A percentile compares a stretch with the other conserved stretches of the same genome.
phyloP scores from a whole-genome alignment of 2,797 vertebrate species.

The Moxostoma hubbsi region DNA sequence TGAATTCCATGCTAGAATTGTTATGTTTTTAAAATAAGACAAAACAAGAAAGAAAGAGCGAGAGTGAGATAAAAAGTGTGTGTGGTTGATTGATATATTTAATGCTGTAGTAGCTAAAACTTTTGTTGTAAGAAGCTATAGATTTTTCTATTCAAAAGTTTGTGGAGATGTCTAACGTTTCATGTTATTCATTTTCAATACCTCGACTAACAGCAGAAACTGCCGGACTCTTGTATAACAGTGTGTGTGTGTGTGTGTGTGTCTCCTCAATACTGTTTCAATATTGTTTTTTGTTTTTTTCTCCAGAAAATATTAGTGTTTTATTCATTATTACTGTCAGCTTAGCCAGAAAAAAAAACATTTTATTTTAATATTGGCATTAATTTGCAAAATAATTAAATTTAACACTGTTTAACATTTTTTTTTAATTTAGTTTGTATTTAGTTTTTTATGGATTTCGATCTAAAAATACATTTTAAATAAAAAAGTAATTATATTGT shows the following conservation, averaged over 20 bases:
- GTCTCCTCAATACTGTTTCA: not conserved
- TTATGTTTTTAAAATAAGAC: not conserved
- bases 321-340: not conserved
- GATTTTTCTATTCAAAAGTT: not conserved
- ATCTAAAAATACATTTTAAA: too few species aligned
- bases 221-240: not conserved
- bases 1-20: not conserved
- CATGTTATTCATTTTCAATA: not conserved
- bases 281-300: not conserved
- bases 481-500: not conserved
- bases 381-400: not conserved
- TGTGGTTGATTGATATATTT: slow-evolving; percentile 21
- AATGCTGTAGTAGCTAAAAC: not conserved
- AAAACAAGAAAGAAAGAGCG: not conserved
- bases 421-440: not conserved
- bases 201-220: slow-evolving; percentile 49
- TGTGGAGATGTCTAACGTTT: too few species aligned
- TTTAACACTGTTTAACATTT: not conserved
- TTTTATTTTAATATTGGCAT: not conserved
- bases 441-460: not conserved
- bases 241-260: slow-evolving; percentile 16
- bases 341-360: not conserved
- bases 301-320: not conserved
- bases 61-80: not conserved
- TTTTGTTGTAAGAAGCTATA: slow-evolving; percentile 41